phyloP scores from a whole-genome alignment of 2,113 vertebrate genomes.

The Barbus barbus region DNA sequence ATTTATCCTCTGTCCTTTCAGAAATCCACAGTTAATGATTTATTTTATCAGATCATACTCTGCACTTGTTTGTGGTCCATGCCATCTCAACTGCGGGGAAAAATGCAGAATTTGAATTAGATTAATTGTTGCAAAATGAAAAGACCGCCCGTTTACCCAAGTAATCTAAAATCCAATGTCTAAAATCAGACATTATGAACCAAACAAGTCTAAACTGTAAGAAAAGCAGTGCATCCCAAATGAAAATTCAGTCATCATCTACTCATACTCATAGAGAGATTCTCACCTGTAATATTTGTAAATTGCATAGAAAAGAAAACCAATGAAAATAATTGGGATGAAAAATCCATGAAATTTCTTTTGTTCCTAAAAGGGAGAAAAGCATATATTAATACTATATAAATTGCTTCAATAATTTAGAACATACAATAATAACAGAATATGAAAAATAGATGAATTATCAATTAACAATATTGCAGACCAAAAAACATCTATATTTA shows the following conservation, averaged over 20 bases:
- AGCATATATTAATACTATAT: neutral
- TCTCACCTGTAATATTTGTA: neutral
- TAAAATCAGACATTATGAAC: neutral
- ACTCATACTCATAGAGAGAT: neutral
- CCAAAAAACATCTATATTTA: no score
- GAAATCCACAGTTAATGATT: neutral
- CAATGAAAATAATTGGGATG: accelerated
- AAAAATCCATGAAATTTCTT: accelerated
- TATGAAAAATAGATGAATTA: no score
- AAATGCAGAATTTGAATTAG: neutral
- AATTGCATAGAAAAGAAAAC: neutral
- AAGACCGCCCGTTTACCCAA: neutral
- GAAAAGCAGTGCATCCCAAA: no score
- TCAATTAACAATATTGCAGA: no score
- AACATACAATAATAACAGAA: no score
- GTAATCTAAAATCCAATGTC: neutral
- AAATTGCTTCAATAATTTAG: no score
- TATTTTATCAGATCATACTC: no score
- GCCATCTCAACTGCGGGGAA: no score
- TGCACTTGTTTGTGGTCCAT: no score
- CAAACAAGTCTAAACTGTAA: neutral
- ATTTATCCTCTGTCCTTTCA: neutral
- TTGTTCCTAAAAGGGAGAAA: neutral
- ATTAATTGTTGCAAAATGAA: neutral
- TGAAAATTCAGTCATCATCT: no score